These are phyloP conservation scores for Penaeus vannamei DNA, from an alignment of 1,140 invertebrate genomes.

Conservation along the genomic window DNA sequence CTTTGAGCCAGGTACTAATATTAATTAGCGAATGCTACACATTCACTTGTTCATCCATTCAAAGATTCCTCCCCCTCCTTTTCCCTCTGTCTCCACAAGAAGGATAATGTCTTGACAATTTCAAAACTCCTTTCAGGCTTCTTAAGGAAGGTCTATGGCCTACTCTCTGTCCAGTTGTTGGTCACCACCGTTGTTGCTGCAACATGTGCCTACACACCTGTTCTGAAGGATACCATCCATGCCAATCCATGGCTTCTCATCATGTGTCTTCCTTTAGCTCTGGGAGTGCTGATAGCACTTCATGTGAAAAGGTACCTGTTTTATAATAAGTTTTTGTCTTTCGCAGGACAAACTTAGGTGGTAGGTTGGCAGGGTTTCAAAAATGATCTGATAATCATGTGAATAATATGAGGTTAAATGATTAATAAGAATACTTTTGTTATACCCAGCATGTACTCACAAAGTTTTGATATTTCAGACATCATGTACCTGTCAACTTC, in stretches of 20 bases:
- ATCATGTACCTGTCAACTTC: slow-evolving; percentile 69
- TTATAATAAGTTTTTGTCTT: neutral
- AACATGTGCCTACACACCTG: slow-evolving; percentile 78
- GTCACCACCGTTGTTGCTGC: slow-evolving; percentile 80
- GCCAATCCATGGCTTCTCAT: slow-evolving; percentile 73
- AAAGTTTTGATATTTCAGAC: slow-evolving; percentile 32
- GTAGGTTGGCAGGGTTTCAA: neutral
- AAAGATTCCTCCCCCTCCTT: neutral
- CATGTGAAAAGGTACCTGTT: slow-evolving; percentile 68
- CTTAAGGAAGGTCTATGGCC: slow-evolving; percentile 87
- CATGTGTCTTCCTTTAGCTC: slow-evolving; percentile 62
- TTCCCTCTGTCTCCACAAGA: neutral
- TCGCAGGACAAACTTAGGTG: neutral
- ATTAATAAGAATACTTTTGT: neutral
- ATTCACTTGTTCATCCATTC: too few relatives aligned
- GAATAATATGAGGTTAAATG: too few relatives aligned
- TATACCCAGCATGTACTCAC: neutral
- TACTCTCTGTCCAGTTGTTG: slow-evolving; percentile 82
- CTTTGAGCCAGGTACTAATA: too few relatives aligned
- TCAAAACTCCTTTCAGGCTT: slow-evolving; percentile 74
- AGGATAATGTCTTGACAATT: neutral
- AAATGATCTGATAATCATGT: neutral
- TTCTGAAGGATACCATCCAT: slow-evolving; percentile 80
- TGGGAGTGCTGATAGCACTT: slow-evolving; percentile 69
- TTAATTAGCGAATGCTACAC: too few relatives aligned